These are phyloP conservation scores for Mythimna ferrago DNA, from an alignment of 2,888 invertebrate species.

Conservation along the genomic window DNA sequence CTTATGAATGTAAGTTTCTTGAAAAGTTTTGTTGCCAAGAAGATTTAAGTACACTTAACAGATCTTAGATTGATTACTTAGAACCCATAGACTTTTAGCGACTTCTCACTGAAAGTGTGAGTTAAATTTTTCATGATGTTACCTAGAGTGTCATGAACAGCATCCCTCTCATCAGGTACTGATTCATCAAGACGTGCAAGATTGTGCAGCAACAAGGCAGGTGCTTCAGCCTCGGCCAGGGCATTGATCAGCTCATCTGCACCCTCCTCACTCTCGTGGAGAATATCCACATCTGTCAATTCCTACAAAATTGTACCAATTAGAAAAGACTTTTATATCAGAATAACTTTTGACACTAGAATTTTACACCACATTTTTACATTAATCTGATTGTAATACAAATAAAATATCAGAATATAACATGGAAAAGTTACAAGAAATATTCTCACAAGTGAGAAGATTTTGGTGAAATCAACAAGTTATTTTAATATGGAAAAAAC, in stretches of 20 bases:
- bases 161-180: constrained; percentile 98
- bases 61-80: no score
- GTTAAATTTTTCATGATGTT: constrained; percentile 20
- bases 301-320: constrained; percentile 90
- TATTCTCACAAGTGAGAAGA: neutral
- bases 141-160: constrained; percentile 98
- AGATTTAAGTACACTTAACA: no score
- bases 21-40: no score
- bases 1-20: no score
- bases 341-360: neutral
- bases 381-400: neutral
- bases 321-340: neutral
- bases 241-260: constrained; percentile 97
- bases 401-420: neutral
- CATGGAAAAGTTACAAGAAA: neutral
- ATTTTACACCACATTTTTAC: neutral
- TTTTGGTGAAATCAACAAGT: neutral
- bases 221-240: constrained; percentile 96
- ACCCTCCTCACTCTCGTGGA: constrained; percentile 98
- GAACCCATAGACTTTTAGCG: no score
- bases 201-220: constrained; percentile 97
- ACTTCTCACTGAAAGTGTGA: no score
- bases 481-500: neutral
- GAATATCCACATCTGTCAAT: constrained; percentile 98
- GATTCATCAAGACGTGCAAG: constrained; percentile 97